Base-by-base conservation (phyloP, 2,113 vertebrate genomes). In the Chamaetylas fuelleborni region DNA sequence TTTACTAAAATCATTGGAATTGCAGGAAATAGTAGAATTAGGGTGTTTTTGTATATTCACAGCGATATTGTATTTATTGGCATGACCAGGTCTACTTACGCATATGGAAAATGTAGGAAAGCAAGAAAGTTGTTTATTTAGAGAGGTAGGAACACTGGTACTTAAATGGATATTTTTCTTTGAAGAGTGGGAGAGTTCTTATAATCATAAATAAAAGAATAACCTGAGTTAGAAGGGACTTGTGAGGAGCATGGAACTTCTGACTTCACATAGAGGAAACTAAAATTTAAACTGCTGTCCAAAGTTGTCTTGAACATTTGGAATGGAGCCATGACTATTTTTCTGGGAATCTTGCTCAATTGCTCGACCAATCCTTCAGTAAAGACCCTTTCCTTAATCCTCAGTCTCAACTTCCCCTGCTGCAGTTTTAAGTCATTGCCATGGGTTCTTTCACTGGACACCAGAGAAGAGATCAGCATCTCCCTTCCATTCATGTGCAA, bases 181-280 rank as follows among this genome's bases (percentile, higher is more conserved):
- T 60, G 12, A 57, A 61, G 36, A 57, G 11, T 58, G 11, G 9
- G 6, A 74, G 26, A 47, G 25, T 14, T 83, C 43, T 60, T 64
- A 54, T 16, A 72, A 50, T 43, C 23, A 56, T 23, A 65, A 45
- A 47, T 34, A 29, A 42, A 20, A 60, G 64, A 64, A 81, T 12
- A 79, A 70, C 31, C 24, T 64, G 26, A 61, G 7, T 11, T 65
- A 42, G 8, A 82, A 79, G 20, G 24, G 9, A 53, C 14, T 9
- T 40, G 25, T 0, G 2, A 53, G 11, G 19, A 60, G 29, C 28
- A 47, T 14, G 1, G 2, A n/a, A 45, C 6, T 62, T 11, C 29
- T 80, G 45, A 53, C 29, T 70, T 65, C 15, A 38, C 14, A 71
- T 0, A 81, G 16, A 28, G 19, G 14, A 86, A 74, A 5, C 17